phyloP scores from a whole-genome alignment of 2,888 invertebrate species.

The Hofmannophila pseudospretella region DNA sequence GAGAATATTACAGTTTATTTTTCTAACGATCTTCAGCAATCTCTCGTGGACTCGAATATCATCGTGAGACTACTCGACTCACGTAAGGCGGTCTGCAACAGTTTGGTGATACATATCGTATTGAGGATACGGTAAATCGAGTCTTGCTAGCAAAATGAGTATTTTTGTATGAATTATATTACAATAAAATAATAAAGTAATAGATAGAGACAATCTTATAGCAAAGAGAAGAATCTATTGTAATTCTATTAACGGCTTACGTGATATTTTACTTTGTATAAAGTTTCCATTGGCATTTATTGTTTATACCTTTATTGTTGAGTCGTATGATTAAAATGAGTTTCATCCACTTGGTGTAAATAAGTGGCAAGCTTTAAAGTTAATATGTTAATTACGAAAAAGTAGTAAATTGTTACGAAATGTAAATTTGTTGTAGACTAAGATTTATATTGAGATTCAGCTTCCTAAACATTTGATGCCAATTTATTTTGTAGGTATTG shows the following conservation, averaged over 20 bases:
- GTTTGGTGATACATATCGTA: neutral
- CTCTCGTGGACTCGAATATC: conserved; percentile 22
- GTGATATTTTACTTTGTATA: conserved; percentile 39
- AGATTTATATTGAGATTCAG: conserved; percentile 42
- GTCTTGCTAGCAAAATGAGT: conserved; percentile 24
- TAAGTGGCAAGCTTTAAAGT: conserved; percentile 65
- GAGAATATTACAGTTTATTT: conserved; percentile 47
- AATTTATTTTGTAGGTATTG: conserved; percentile 28
- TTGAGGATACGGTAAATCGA: conserved; percentile 7
- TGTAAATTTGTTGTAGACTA: conserved; percentile 66
- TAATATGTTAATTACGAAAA: conserved; percentile 58
- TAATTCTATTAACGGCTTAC: conserved; percentile 11
- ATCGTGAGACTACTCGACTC: conserved; percentile 6
- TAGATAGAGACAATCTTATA: conserved; percentile 4
- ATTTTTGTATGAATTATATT: conserved; percentile 33
- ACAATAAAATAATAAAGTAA: conserved; percentile 4
- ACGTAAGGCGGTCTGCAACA: neutral
- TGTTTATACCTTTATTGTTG: conserved; percentile 29
- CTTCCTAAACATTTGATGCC: conserved; percentile 49
- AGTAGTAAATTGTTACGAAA: conserved; percentile 59
- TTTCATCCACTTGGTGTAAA: conserved; percentile 32
- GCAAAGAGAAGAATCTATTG: neutral
- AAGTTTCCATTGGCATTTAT: conserved; percentile 53
- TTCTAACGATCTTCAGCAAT: conserved; percentile 51
- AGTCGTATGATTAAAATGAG: conserved; percentile 21